A percentile compares a stretch with the other conserved stretches of the same genome.
phyloP scores from a whole-genome alignment of 2,888 invertebrate genomes.

The Rhimphoctona megacephalus region DNA sequence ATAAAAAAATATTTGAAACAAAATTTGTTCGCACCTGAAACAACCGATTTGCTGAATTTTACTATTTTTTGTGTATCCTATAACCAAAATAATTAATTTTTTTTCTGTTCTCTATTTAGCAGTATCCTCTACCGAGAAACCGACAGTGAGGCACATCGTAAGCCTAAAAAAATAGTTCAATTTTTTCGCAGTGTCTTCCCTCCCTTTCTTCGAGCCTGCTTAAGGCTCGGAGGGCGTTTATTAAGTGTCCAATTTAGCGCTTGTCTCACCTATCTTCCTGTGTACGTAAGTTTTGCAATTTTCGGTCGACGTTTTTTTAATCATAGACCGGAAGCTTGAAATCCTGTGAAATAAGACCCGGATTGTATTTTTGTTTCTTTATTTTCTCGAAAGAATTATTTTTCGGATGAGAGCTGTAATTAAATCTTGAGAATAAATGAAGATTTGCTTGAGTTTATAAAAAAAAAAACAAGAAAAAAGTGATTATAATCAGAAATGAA shows the following conservation, averaged over 20 bases:
- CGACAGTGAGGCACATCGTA: background rate
- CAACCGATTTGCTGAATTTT: background rate
- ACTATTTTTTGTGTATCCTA: background rate
- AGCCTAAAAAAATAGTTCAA: background rate
- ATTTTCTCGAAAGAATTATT: background rate
- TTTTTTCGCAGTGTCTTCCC: background rate
- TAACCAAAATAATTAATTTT: background rate
- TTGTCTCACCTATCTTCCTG: background rate
- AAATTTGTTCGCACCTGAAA: background rate
- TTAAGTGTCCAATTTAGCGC: background rate
- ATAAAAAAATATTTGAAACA: background rate
- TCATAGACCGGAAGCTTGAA: background rate
- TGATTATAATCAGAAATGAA: background rate
- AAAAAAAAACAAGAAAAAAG: background rate
- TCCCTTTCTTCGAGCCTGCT: background rate
- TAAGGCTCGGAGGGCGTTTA: background rate
- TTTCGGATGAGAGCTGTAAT: background rate
- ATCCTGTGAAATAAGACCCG: background rate
- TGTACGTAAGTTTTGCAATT: background rate
- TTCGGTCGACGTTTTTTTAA: background rate
- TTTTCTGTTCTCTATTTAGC: background rate
- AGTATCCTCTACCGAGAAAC: background rate
- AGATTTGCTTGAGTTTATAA: background rate
- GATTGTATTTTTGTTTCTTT: background rate
- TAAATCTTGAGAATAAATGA: background rate